These are phyloP conservation scores for Rhagonycha fulva DNA, from an alignment of 2,888 invertebrate genomes.

Conservation along the genomic window DNA sequence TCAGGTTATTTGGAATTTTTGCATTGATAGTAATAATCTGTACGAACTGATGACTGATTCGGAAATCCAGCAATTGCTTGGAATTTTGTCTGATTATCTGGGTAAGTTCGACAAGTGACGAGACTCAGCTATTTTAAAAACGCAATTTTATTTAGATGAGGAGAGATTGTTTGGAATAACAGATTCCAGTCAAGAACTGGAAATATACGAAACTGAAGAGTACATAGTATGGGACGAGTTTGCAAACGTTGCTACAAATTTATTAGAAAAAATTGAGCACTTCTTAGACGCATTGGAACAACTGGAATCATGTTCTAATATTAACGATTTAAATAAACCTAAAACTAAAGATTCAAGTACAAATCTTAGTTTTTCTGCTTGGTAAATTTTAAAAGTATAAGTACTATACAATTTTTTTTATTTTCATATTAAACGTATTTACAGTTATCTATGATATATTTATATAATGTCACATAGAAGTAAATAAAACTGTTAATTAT, in stretches of 20 bases:
- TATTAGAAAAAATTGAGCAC: constrained; percentile 66
- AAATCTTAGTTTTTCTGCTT: constrained; percentile 52
- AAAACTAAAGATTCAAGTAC: constrained; percentile 47
- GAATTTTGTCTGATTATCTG: constrained; percentile 60
- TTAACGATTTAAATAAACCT: constrained; percentile 28
- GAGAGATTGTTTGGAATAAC: constrained; percentile 60
- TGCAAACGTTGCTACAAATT: constrained; percentile 73
- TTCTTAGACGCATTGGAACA: constrained; percentile 53
- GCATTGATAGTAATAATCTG: constrained; percentile 59
- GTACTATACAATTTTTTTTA: background rate
- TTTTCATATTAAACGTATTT: constrained; percentile 1
- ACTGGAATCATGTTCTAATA: constrained; percentile 39
- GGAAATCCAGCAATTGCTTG: constrained; percentile 60
- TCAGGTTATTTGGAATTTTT: constrained; percentile 75
- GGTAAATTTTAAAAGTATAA: constrained; percentile 41
- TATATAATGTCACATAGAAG: background rate
- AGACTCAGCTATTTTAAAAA: background rate
- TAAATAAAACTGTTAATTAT: background rate
- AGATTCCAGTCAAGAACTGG: constrained; percentile 50
- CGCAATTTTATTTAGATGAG: constrained; percentile 56
- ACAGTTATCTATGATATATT: background rate
- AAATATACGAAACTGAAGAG: constrained; percentile 51
- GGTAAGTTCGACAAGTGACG: constrained; percentile 46
- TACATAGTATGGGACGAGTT: constrained; percentile 73
- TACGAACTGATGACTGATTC: constrained; percentile 56